A percentile compares a stretch with the other conserved stretches of the same genome.
phyloP scores from a whole-genome alignment of 2,888 invertebrate species.

The Ornithoptera priamus region DNA sequence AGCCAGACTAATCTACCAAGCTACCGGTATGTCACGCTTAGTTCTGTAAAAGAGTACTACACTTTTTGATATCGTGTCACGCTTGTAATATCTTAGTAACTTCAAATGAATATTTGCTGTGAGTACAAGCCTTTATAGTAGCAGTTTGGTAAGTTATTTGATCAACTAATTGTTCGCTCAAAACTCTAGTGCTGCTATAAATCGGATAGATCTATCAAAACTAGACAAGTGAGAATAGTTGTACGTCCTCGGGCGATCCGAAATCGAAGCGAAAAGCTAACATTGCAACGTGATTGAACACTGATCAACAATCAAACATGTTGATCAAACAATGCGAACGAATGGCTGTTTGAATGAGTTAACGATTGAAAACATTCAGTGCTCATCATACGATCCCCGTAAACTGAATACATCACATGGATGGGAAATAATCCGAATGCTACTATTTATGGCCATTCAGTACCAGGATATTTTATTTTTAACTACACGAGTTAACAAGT shows the following conservation, averaged over 20 bases:
- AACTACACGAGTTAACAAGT: no score
- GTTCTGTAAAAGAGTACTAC: no score
- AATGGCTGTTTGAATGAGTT: slow-evolving; percentile 28
- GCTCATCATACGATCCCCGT: slow-evolving; percentile 2
- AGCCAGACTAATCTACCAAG: no score
- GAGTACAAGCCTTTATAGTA: no score
- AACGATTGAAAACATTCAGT: slow-evolving; percentile 22
- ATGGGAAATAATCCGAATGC: no score
- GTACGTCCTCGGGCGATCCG: background rate
- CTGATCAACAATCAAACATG: slow-evolving; percentile 28
- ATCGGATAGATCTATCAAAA: background rate
- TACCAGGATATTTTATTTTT: no score
- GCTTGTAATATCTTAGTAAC: no score
- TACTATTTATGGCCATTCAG: background rate
- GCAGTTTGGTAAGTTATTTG: background rate
- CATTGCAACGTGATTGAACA: slow-evolving; percentile 27
- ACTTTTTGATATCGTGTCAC: no score
- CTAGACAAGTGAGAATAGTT: slow-evolving; percentile 6
- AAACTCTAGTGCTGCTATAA: background rate
- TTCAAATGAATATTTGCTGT: no score
- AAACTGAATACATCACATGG: slow-evolving; percentile 1
- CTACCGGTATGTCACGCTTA: no score
- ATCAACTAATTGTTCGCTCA: background rate
- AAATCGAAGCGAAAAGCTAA: slow-evolving; percentile 22
- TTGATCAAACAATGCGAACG: slow-evolving; percentile 28